Evolutionary conservation across 2,888 invertebrate species (phyloP).

Genomic region (Andrena flavipes): DNA sequence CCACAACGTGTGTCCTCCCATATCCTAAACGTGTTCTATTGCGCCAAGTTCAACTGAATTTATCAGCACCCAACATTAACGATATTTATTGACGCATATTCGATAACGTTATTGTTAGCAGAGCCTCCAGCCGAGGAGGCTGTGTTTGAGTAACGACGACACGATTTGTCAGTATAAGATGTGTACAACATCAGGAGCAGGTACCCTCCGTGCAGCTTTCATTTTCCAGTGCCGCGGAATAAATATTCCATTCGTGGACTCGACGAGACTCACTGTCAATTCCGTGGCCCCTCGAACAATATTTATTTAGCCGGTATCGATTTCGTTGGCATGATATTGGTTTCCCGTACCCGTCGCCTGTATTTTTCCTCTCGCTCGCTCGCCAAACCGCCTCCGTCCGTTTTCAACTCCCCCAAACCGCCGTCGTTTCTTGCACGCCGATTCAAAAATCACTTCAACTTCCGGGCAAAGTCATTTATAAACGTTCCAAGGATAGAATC

Average conservation of each 20-base stretch:
- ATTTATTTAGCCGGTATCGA: slow-evolving; percentile 72
- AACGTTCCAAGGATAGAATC: slow-evolving; percentile 7
- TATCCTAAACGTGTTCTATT: neutral
- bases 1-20: neutral
- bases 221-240: slow-evolving; percentile 52
- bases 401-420: neutral
- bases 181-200: slow-evolving; percentile 3
- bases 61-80: neutral
- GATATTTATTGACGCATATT: slow-evolving; percentile 12
- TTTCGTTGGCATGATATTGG: slow-evolving; percentile 70
- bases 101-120: slow-evolving; percentile 12
- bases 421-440: slow-evolving; percentile 32
- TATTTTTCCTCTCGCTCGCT: slow-evolving; percentile 35
- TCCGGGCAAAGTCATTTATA: slow-evolving; percentile 30
- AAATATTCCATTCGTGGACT: slow-evolving; percentile 61
- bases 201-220: slow-evolving; percentile 16
- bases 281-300: slow-evolving; percentile 67
- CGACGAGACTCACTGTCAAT: slow-evolving; percentile 61
- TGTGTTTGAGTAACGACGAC: slow-evolving; percentile 5
- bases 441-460: slow-evolving; percentile 30
- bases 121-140: neutral
- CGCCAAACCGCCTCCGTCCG: slow-evolving; percentile 23
- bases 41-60: neutral
- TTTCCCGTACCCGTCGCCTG: slow-evolving; percentile 54
- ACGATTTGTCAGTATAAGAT: slow-evolving; percentile 24